A percentile compares a stretch with the other conserved stretches of the same genome.
phyloP scores from a whole-genome alignment of 2,113 vertebrate species.

The Tyto alba region DNA sequence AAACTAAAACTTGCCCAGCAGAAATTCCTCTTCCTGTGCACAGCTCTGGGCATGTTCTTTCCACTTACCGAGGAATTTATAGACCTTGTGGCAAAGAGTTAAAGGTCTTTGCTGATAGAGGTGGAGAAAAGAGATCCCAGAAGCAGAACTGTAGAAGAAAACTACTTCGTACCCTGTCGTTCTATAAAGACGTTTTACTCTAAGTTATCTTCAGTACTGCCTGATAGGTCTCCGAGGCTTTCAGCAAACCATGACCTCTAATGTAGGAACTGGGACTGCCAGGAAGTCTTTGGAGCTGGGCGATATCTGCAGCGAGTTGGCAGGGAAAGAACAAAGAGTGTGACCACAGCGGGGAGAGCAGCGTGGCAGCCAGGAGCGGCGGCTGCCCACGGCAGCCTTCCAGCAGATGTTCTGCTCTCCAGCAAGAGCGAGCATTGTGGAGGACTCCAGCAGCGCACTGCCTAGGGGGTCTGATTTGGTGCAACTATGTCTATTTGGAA shows the following conservation, averaged over 20 bases:
- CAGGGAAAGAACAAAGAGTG: background rate
- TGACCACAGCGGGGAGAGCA: background rate
- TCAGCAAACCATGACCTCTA: background rate
- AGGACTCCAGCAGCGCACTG: background rate
- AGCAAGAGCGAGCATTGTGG: background rate
- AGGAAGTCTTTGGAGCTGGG: background rate
- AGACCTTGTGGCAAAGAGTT: background rate
- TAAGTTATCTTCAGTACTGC: background rate
- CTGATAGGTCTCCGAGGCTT: background rate
- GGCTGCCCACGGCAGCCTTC: background rate
- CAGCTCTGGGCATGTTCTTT: background rate
- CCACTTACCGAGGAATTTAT: background rate
- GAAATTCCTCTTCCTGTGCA: background rate
- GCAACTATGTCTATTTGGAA: background rate
- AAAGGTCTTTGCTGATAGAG: background rate
- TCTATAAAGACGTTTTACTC: background rate
- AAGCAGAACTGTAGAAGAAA: background rate
- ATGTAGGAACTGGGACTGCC: background rate
- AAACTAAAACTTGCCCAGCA: background rate
- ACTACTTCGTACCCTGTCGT: background rate
- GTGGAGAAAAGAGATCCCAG: background rate
- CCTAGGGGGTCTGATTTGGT: background rate
- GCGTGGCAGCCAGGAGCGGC: background rate
- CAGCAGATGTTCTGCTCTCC: constrained; percentile 23
- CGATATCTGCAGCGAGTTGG: background rate